These are phyloP conservation scores for Eledone cirrhosa DNA, from an alignment of 2,888 invertebrate genomes.

Conservation along the genomic window DNA sequence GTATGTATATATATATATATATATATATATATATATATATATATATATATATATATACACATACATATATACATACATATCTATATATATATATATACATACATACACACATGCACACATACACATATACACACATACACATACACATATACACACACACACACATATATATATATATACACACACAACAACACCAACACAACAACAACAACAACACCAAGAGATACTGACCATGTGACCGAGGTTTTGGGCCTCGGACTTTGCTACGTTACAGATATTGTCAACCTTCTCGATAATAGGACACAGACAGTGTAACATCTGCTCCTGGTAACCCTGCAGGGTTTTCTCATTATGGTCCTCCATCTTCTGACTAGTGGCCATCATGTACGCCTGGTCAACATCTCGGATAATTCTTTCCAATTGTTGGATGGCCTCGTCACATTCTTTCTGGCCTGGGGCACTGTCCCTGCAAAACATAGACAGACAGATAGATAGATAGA, in stretches of 20 bases:
- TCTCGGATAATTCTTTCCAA: constrained; percentile 80
- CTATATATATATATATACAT: no score
- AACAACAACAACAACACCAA: no score
- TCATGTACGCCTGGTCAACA: constrained; percentile 86
- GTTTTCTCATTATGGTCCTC: constrained; percentile 77
- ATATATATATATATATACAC: no score
- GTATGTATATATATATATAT: no score
- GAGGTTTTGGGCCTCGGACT: constrained; percentile 89
- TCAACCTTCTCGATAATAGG: constrained; percentile 88
- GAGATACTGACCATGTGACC: constrained; percentile 82
- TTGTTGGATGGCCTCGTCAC: constrained; percentile 83
- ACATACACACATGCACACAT: not conserved
- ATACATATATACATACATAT: no score
- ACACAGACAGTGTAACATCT: constrained; percentile 73
- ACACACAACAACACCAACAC: no score
- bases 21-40: no score
- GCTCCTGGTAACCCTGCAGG: constrained; percentile 72
- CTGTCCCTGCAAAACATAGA: constrained; percentile 76
- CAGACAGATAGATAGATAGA: no score
- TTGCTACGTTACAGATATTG: constrained; percentile 84
- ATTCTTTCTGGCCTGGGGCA: constrained; percentile 95
- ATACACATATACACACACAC: no score
- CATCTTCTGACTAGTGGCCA: constrained; percentile 85
- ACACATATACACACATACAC: no score
- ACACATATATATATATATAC: no score